A percentile compares a stretch with the other conserved stretches of the same genome.
Evolutionary conservation across 2,113 vertebrate species (phyloP).

Genomic region (Cryptotis parvus): DNA sequence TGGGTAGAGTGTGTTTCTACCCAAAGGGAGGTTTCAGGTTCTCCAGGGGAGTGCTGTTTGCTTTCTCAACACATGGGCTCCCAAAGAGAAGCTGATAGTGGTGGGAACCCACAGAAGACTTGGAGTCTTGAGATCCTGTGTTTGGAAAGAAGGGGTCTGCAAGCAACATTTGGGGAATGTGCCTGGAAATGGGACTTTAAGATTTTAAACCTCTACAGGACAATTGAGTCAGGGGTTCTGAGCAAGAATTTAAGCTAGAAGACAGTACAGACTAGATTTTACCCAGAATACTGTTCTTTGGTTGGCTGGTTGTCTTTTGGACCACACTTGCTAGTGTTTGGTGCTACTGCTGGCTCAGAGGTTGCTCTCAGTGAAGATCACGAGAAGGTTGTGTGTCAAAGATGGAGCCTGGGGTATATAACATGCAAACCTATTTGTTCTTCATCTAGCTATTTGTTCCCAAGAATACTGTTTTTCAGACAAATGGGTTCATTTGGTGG

Average conservation of each 20-base stretch:
- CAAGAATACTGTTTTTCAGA: no score
- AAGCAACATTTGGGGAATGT: no score
- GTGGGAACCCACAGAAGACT: neutral
- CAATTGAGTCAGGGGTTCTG: rapidly evolving
- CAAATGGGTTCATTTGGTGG: neutral
- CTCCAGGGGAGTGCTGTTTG: neutral
- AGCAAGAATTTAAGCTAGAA: neutral
- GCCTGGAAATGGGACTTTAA: neutral
- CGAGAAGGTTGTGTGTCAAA: no score
- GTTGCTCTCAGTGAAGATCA: no score
- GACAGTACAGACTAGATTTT: neutral
- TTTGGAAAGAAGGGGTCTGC: neutral
- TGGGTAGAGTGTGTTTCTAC: neutral
- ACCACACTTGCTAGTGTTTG: no score
- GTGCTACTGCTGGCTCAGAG: no score
- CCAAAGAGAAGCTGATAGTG: neutral
- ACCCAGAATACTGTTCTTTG: neutral
- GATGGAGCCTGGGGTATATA: no score
- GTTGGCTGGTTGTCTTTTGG: no score
- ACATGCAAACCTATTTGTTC: no score
- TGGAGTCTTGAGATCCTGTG: neutral
- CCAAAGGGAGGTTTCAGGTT: neutral
- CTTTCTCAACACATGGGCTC: neutral
- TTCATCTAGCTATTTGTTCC: no score
- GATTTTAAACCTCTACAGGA: neutral